A percentile compares a stretch with the other conserved stretches of the same genome.
These are phyloP conservation scores for Baronia brevicornis DNA, from an alignment of 2,888 invertebrate genomes.

Conservation along the genomic window DNA sequence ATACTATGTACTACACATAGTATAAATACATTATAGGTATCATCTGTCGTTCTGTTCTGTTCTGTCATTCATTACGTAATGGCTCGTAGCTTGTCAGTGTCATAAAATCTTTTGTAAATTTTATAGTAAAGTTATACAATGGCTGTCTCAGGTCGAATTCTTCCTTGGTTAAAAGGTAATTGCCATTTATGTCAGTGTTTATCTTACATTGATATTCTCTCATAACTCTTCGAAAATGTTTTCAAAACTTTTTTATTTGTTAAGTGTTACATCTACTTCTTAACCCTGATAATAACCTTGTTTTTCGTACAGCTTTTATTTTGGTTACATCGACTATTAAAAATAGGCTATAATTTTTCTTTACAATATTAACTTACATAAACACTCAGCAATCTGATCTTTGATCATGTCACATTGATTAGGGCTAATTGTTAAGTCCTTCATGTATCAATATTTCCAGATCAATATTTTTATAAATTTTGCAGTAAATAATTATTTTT, in stretches of 20 bases:
- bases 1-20: no score
- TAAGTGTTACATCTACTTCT: no score
- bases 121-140: conserved; percentile 50
- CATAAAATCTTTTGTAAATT: conserved; percentile 33
- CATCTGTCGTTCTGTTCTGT: conserved; percentile 2
- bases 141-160: conserved; percentile 76
- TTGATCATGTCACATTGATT: conserved; percentile 14
- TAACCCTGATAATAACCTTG: conserved; percentile 38
- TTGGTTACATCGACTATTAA: conserved; percentile 13
- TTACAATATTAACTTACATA: no score
- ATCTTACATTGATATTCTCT: conserved; percentile 13
- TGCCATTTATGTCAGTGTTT: conserved; percentile 12
- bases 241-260: no score
- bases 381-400: no score
- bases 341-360: no score
- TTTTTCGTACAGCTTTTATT: conserved; percentile 25
- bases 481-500: no score
- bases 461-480: no score
- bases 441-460: no score
- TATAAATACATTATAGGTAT: no score
- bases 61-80: conserved; percentile 43
- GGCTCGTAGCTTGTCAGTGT: conserved; percentile 56
- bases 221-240: conserved; percentile 1
- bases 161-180: conserved; percentile 76
- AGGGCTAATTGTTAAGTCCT: no score